Base-by-base conservation (phyloP, 2,888 invertebrate species). In the Caenorhabditis sulstoni region DNA sequence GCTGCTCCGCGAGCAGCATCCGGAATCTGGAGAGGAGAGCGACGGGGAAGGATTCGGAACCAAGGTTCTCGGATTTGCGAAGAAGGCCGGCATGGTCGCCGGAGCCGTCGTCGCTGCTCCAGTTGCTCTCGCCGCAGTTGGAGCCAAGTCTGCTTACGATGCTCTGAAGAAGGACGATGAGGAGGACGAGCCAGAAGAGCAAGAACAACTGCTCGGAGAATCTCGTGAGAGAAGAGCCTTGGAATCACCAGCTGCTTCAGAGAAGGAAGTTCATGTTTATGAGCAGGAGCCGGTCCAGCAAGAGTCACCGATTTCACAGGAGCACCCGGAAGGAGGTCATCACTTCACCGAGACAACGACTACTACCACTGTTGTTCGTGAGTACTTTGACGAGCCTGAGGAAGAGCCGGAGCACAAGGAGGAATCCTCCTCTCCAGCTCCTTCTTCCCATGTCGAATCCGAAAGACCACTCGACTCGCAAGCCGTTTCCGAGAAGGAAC, bases 21-120 rank as follows among this genome's bases (percentile, higher is more conserved):
- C 37, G 1, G 57, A 41, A 18, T 29, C 23, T 1, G 68, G 37
- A 37, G 70, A 61, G 22, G 62, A 64, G 14, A 23, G 23, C 5
- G 65, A 75, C 12, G 62, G 53, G 20, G 76, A 76, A 66, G 57
- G 67, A 22, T 59, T 75, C 29, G 71, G 68, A 14, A 57, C 55
- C 52, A 82, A 77, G 47, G 16, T 77, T 35, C 50, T 66, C 35
- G 82, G 71, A 39, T 81, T 82, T 47, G 82, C 82, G 3, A 81
- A 84, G 71, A 81, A 68, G 37, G 81, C 76, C 14, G 84, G 82
- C 53, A 77, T 70, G 65, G 61, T 85, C 11, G 83, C 83, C 39
- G 86, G 84, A 16, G 86, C 81, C 41, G 77, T 83, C 11, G 68
- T 83, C 49, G 75, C 79, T 23, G 84, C 84, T 49, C 84, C 82